phyloP scores from a whole-genome alignment of 2,113 vertebrate genomes.

The Tetrax tetrax region DNA sequence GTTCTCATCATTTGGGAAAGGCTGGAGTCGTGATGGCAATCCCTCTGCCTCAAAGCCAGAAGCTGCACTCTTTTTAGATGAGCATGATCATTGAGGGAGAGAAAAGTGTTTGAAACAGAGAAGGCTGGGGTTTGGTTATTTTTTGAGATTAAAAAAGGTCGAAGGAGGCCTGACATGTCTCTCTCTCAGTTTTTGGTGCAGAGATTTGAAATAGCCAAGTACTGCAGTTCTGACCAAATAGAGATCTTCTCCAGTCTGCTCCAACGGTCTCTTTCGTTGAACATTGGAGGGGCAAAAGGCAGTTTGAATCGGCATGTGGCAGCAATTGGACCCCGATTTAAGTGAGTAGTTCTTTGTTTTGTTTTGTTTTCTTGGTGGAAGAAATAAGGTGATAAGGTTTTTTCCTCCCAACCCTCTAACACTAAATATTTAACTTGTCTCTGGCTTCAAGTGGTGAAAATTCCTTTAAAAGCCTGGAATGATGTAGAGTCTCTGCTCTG shows the following conservation, averaged over 20 bases:
- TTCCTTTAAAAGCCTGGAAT: not conserved
- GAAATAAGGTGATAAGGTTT: not conserved
- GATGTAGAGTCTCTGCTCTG: not conserved
- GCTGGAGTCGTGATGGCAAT: not conserved
- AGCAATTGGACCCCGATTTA: slow-evolving; percentile 92
- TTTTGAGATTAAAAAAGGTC: not conserved
- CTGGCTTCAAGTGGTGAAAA: not conserved
- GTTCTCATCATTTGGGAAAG: not conserved
- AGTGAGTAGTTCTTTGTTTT: slow-evolving; percentile 72
- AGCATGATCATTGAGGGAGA: not conserved
- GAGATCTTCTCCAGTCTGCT: slow-evolving; percentile 94
- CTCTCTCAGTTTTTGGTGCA: slow-evolving; percentile 89
- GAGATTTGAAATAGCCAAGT: slow-evolving; percentile 96
- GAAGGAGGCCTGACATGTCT: not conserved
- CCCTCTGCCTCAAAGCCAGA: not conserved
- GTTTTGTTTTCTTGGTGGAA: not conserved
- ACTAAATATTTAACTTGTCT: not conserved
- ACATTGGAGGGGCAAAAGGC: slow-evolving; percentile 87
- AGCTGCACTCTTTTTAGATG: not conserved
- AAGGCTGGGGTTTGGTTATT: rapidly evolving
- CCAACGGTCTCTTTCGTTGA: slow-evolving; percentile 89
- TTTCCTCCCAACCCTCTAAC: no score
- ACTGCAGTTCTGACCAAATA: slow-evolving; percentile 96
- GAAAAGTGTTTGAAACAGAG: not conserved
- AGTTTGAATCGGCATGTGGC: slow-evolving; percentile 91